These are phyloP conservation scores for Collichthys lucidus DNA, from an alignment of 2,113 vertebrate genomes.

Conservation along the genomic window DNA sequence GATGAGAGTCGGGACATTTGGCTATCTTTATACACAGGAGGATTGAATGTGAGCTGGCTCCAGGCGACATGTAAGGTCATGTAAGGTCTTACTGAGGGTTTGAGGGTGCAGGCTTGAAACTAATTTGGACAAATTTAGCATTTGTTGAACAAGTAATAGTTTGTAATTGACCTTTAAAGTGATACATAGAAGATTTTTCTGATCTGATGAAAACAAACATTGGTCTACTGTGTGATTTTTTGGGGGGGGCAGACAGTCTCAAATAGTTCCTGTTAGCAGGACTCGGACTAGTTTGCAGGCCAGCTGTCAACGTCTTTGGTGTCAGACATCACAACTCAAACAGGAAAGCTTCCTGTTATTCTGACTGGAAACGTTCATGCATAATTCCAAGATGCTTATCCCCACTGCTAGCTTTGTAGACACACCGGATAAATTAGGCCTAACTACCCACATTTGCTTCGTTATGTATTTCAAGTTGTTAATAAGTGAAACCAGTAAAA, in stretches of 20 bases:
- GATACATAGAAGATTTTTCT: too few relatives aligned
- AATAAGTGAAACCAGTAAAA: too few relatives aligned
- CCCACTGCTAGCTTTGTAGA: background rate
- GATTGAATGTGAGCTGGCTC: background rate
- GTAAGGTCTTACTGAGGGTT: background rate
- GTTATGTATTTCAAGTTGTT: too few relatives aligned
- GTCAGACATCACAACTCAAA: background rate
- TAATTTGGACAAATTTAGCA: background rate
- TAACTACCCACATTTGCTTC: too few relatives aligned
- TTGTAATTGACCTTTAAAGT: background rate
- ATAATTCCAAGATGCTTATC: background rate
- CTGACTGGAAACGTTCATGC: background rate
- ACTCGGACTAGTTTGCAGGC: background rate
- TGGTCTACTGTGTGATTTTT: too few relatives aligned
- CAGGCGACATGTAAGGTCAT: background rate
- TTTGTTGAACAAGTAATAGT: background rate
- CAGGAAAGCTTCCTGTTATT: background rate
- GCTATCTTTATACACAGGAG: too few relatives aligned
- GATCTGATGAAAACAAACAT: background rate
- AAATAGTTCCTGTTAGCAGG: background rate
- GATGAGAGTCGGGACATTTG: too few relatives aligned
- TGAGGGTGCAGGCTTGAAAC: background rate
- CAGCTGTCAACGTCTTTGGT: background rate
- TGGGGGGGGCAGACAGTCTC: background rate
- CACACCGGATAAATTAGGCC: too few relatives aligned